A percentile compares a stretch with the other conserved stretches of the same genome.
Conservation (phyloP, 2,888 invertebrate genomes). For the Coleophora flavipennella region DNA sequence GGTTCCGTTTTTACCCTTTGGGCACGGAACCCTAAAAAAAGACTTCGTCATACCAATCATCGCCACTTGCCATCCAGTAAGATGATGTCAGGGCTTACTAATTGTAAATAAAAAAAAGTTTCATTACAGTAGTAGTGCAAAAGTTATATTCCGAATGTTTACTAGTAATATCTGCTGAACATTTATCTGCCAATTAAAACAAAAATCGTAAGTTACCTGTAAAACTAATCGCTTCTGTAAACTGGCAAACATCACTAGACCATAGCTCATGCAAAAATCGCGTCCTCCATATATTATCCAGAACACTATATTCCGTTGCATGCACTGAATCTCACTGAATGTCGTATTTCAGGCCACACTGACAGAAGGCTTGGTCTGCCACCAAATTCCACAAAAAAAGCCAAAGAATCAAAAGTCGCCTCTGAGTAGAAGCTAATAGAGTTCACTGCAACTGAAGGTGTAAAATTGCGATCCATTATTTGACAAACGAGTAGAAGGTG, state of each 20-base stretch:
- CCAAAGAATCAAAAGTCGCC: constrained; percentile 15
- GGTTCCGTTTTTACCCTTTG: too few relatives aligned
- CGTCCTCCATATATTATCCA: constrained; percentile 31
- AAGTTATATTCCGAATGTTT: too few relatives aligned
- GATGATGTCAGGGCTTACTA: too few relatives aligned
- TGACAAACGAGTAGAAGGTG: constrained; percentile 61
- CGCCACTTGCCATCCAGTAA: too few relatives aligned
- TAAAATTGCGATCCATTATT: constrained; percentile 36
- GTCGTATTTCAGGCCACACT: constrained; percentile 44
- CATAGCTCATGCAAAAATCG: constrained; percentile 21
- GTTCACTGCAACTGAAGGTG: constrained; percentile 9
- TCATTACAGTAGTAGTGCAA: too few relatives aligned
- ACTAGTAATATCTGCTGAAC: neutral
- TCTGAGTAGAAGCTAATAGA: constrained; percentile 16
- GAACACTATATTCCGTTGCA: constrained; percentile 41
- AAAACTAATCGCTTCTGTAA: neutral
- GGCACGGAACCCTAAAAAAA: too few relatives aligned
- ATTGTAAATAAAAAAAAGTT: too few relatives aligned
- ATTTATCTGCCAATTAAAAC: neutral
- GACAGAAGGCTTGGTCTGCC: constrained; percentile 31
- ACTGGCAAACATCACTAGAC: constrained; percentile 15
- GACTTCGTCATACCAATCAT: too few relatives aligned
- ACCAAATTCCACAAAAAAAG: constrained; percentile 13
- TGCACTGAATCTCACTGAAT: constrained; percentile 40
- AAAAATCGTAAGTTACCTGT: neutral